These are phyloP conservation scores for Hyaena hyaena DNA, from an alignment of 2,113 vertebrate genomes.

Conservation along the genomic window DNA sequence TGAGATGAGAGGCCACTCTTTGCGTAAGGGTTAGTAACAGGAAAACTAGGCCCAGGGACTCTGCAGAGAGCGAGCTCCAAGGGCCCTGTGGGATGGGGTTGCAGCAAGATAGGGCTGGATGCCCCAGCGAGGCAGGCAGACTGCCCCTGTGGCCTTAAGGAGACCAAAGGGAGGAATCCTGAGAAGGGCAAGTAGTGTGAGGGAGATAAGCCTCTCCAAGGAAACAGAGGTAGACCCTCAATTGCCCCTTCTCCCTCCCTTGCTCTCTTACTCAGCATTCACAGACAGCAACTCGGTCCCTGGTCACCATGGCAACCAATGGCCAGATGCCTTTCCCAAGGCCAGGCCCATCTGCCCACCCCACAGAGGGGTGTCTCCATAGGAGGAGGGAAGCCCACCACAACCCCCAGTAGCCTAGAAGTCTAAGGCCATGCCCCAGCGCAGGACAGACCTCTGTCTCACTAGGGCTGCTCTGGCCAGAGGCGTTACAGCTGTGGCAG, in stretches of 20 bases:
- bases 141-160: not conserved
- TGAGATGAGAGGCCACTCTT: slow-evolving; percentile 41
- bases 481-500: not conserved
- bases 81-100: not conserved
- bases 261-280: slow-evolving; percentile 44
- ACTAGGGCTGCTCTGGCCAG: not conserved
- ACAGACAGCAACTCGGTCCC: slow-evolving; percentile 27
- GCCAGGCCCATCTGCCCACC: slow-evolving; percentile 57
- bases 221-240: not conserved
- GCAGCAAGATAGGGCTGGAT: not conserved
- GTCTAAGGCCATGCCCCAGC: not conserved
- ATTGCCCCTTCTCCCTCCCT: not conserved
- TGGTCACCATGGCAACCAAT: slow-evolving; percentile 73
- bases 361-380: not conserved
- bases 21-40: not conserved
- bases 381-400: not conserved
- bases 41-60: not conserved
- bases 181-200: not conserved
- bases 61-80: not conserved
- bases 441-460: not conserved
- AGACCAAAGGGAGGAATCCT: not conserved
- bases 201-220: not conserved
- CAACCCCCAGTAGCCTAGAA: not conserved
- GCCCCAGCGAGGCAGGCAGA: not conserved
- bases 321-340: slow-evolving; percentile 57